phyloP scores from a whole-genome alignment of 2,113 vertebrate species.

The Gopherus evgoodei region DNA sequence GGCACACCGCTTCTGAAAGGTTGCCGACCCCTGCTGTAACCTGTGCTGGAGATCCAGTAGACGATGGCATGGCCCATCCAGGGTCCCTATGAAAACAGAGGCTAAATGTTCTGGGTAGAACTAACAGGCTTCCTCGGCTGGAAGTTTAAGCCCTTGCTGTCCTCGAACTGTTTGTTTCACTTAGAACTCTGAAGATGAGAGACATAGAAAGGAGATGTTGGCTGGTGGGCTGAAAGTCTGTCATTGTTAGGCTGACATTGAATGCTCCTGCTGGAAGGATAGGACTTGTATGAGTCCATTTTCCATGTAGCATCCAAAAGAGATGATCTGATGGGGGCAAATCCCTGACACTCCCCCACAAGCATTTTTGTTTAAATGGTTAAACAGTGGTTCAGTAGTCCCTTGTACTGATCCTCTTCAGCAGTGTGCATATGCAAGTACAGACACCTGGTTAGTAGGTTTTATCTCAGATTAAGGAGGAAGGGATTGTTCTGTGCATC shows the following conservation, averaged over 20 bases:
- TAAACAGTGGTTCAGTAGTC: not conserved
- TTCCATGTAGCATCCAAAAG: not conserved
- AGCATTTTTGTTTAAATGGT: not conserved
- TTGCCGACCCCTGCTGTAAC: not conserved
- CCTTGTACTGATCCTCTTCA: not conserved
- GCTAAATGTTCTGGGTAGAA: not conserved
- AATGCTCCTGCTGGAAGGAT: not conserved
- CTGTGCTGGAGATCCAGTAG: not conserved
- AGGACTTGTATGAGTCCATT: not conserved
- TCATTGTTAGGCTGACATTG: not conserved
- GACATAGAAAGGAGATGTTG: not conserved
- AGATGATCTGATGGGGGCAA: not conserved
- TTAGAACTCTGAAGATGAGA: not conserved
- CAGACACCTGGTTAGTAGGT: not conserved
- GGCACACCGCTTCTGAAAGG: too few species aligned
- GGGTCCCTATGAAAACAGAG: not conserved
- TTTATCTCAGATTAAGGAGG: not conserved
- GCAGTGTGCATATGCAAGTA: not conserved
- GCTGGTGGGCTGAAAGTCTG: not conserved
- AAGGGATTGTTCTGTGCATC: not conserved
- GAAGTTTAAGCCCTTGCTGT: not conserved
- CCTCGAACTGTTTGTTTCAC: not conserved
- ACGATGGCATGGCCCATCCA: not conserved
- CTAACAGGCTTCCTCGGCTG: not conserved
- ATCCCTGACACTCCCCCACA: not conserved